phyloP scores from a whole-genome alignment of 1,140 invertebrate species.

The Agraylea sexmaculata region DNA sequence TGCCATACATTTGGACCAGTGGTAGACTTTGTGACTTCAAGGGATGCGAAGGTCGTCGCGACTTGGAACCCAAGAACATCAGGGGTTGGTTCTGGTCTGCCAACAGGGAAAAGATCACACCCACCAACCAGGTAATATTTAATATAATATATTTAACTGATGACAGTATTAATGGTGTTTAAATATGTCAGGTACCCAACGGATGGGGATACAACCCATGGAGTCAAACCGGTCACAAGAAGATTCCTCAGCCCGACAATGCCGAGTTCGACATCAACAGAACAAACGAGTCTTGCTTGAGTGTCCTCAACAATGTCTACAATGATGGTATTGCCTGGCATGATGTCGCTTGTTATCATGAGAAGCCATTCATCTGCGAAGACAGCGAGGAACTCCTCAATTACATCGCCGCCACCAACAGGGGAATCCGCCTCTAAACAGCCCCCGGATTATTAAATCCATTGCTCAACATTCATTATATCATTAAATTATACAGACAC shows the following conservation, averaged over 20 bases:
- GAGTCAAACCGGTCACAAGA: conserved; percentile 82
- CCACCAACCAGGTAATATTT: conserved; percentile 59
- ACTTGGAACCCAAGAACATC: conserved; percentile 73
- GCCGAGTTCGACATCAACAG: conserved; percentile 86
- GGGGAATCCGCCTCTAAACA: conserved; percentile 58
- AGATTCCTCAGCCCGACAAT: conserved; percentile 76
- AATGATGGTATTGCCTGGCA: conserved; percentile 86
- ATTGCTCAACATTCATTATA: too few relatives aligned
- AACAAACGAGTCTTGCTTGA: conserved; percentile 74
- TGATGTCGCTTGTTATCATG: conserved; percentile 85
- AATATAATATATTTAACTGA: too few relatives aligned
- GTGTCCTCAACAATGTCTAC: conserved; percentile 82
- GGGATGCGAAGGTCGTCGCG: conserved; percentile 72
- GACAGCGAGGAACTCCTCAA: conserved; percentile 75
- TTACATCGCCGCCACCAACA: conserved; percentile 71
- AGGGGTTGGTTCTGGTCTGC: conserved; percentile 91
- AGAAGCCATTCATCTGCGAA: conserved; percentile 81
- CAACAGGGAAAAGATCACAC: conserved; percentile 75
- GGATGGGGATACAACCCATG: conserved; percentile 74
- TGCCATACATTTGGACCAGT: conserved; percentile 88
- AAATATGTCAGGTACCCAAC: conserved; percentile 34
- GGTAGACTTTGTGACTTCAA: conserved; percentile 87
- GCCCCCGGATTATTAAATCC: background rate
- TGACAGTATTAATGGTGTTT: conserved; percentile 4
- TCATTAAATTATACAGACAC: too few relatives aligned